phyloP scores from a whole-genome alignment of 1,140 invertebrate genomes.

The Spodoptera litura region DNA sequence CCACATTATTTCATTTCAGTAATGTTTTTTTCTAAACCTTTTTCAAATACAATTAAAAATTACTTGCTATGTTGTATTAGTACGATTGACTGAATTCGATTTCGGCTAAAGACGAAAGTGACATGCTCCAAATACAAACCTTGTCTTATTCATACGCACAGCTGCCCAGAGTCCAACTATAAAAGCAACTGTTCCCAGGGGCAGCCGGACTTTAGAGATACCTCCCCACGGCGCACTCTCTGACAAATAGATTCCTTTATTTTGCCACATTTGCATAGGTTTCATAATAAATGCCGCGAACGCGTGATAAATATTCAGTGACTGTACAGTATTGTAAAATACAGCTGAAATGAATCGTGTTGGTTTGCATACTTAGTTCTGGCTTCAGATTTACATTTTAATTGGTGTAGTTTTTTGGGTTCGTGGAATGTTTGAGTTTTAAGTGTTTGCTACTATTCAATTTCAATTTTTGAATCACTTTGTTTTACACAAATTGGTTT shows the following conservation, averaged over 20 bases:
- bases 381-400: constrained; percentile 23
- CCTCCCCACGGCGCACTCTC: constrained; percentile 28
- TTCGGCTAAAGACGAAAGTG: too few relatives aligned
- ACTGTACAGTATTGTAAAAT: constrained; percentile 30
- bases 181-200: constrained; percentile 22
- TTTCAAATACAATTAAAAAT: too few relatives aligned
- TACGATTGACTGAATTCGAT: too few relatives aligned
- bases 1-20: too few relatives aligned
- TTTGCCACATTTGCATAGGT: constrained; percentile 45
- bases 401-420: constrained; percentile 27
- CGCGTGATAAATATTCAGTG: constrained; percentile 47
- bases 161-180: neutral
- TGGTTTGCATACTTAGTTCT: constrained; percentile 14
- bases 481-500: neutral
- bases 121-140: neutral
- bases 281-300: constrained; percentile 44
- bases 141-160: constrained; percentile 13
- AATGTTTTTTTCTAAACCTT: too few relatives aligned
- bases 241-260: constrained; percentile 47
- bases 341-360: constrained; percentile 40
- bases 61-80: too few relatives aligned
- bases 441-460: neutral
- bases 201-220: constrained; percentile 25
- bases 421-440: constrained; percentile 14
- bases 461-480: too few relatives aligned